A percentile compares a stretch with the other conserved stretches of the same genome.
Evolutionary conservation across 2,888 invertebrate genomes (phyloP).

Genomic region (Quadroppia sp.): DNA sequence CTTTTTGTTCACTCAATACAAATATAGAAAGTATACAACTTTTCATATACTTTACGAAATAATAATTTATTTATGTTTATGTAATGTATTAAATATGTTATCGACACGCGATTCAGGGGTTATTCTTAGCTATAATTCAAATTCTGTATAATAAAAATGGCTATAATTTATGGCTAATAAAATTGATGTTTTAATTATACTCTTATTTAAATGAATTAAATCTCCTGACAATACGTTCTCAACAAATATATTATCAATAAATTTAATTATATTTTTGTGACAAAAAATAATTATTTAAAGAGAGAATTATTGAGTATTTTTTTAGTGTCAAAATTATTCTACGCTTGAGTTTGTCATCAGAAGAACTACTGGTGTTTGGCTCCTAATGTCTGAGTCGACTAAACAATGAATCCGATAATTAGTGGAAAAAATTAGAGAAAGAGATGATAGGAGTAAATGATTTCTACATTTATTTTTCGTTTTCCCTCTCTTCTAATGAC

Average conservation of each 20-base stretch:
- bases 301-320: too few species aligned
- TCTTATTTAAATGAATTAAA: neutral
- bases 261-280: neutral
- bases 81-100: slow-evolving; percentile 1
- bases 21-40: neutral
- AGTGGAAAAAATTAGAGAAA: neutral
- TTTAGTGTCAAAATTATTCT: neutral
- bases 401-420: slow-evolving; percentile 14
- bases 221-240: too few species aligned
- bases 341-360: too few species aligned
- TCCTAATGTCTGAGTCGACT: neutral
- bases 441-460: slow-evolving; percentile 19
- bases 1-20: too few species aligned
- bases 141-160: too few species aligned
- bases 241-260: too few species aligned
- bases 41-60: neutral
- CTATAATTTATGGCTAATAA: too few species aligned
- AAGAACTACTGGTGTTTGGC: neutral
- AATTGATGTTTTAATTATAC: too few species aligned
- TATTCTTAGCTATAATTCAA: too few species aligned
- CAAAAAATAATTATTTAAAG: neutral
- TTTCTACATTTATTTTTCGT: slow-evolving; percentile 1
- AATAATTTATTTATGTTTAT: slow-evolving; percentile 8
- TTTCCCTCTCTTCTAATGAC: neutral
- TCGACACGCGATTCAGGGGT: slow-evolving; percentile 7